These are phyloP conservation scores for Leucoma salicis DNA, from an alignment of 2,888 invertebrate genomes.

Conservation along the genomic window DNA sequence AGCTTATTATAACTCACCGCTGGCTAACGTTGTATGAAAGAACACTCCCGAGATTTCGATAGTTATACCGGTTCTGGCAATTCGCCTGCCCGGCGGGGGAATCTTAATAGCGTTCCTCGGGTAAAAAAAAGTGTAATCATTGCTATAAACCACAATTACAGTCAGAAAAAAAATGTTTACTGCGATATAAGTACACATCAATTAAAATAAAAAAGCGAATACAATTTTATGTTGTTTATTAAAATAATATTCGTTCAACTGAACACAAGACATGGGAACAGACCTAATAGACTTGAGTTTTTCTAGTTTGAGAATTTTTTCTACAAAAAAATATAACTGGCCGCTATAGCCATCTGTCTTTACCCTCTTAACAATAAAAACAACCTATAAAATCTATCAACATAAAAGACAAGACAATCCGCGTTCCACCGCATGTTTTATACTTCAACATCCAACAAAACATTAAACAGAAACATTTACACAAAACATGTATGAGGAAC, in stretches of 20 bases:
- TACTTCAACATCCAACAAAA: conserved; percentile 55
- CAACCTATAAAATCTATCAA: conserved; percentile 81
- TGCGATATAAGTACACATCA: no score
- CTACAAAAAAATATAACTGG: conserved; percentile 62
- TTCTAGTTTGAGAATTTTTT: conserved; percentile 73
- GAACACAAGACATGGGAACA: conserved; percentile 79
- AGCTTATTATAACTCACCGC: no score
- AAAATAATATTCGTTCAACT: conserved; percentile 82
- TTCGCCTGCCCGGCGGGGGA: no score
- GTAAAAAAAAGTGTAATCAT: no score
- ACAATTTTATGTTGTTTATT: conserved; percentile 80
- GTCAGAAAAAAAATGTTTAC: no score
- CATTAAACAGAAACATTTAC: conserved; percentile 7
- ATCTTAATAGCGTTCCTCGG: no score
- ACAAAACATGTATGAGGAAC: conserved; percentile 27
- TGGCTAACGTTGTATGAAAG: no score
- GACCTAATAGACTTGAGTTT: conserved; percentile 76
- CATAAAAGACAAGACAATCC: conserved; percentile 51
- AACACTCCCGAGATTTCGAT: no score
- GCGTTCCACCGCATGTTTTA: conserved; percentile 9
- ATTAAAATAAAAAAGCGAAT: conserved; percentile 50
- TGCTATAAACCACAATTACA: no score
- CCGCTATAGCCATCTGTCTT: conserved; percentile 57
- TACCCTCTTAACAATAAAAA: conserved; percentile 80
- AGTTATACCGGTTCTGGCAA: no score